Conservation (phyloP, 2,113 vertebrate genomes). For the Origma solitaria region DNA sequence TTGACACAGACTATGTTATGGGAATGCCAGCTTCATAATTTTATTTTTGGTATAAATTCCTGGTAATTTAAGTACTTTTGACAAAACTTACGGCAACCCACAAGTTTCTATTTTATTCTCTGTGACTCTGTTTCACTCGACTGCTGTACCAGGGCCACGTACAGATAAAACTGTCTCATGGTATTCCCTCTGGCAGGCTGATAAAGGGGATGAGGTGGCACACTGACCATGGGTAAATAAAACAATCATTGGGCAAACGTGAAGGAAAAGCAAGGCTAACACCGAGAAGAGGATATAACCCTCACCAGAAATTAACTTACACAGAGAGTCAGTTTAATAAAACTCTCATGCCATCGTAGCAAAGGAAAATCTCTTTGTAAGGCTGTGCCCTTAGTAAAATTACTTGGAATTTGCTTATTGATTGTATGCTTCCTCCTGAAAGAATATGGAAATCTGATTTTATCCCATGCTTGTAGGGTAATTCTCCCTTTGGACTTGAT, state of each 20-base stretch:
- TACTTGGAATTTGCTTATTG: not conserved
- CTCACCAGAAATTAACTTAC: not conserved
- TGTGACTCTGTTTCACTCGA: fast-evolving
- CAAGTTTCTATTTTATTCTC: not conserved
- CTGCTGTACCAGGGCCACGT: not conserved
- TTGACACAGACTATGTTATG: not conserved
- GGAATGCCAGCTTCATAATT: not conserved
- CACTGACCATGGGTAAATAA: not conserved
- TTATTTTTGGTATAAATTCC: not conserved
- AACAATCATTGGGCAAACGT: not conserved
- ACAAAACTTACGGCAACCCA: not conserved
- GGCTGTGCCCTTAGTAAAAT: not conserved
- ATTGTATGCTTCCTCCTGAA: not conserved
- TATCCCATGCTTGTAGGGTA: not conserved
- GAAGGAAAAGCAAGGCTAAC: not conserved
- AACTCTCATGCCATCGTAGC: not conserved
- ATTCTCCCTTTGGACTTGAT: not conserved
- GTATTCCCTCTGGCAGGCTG: not conserved
- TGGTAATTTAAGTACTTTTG: not conserved
- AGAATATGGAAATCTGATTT: not conserved
- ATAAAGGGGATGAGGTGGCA: not conserved
- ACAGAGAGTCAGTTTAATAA: not conserved
- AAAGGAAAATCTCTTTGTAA: not conserved
- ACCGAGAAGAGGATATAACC: not conserved
- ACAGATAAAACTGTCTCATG: not conserved